A percentile compares a stretch with the other conserved stretches of the same genome.
Conservation (phyloP, 2,888 invertebrate genomes). For the Malthinus flaveolus region DNA sequence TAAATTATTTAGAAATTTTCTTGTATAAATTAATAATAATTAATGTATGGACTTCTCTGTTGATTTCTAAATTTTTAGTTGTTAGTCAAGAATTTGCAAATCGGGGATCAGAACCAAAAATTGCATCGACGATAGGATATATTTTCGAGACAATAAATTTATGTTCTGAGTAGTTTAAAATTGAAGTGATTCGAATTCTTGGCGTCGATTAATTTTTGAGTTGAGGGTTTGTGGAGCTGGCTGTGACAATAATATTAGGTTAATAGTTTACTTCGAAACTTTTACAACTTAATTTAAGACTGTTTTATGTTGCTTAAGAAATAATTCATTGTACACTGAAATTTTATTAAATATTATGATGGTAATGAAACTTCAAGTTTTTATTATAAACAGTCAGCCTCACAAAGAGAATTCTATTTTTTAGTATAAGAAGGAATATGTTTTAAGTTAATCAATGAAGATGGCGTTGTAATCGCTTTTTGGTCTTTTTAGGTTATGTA, state of each 20-base stretch:
- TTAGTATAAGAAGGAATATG: slow-evolving; percentile 1
- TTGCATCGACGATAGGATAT: no score
- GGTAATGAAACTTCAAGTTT: neutral
- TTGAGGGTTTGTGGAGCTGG: slow-evolving; percentile 12
- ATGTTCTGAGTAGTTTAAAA: no score
- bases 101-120: no score
- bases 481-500: slow-evolving; percentile 14
- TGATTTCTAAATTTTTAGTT: neutral
- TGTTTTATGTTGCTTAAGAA: neutral
- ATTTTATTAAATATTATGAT: neutral
- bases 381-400: slow-evolving; percentile 3
- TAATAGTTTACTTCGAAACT: neutral
- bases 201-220: neutral
- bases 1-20: neutral
- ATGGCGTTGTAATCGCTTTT: neutral
- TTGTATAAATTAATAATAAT: no score
- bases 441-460: neutral
- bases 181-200: no score
- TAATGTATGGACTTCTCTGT: slow-evolving; percentile 5
- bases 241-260: slow-evolving; percentile 8
- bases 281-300: slow-evolving; percentile 2
- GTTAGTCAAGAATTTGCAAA: no score
- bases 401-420: neutral
- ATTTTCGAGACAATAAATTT: no score
- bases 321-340: neutral